A percentile compares a stretch with the other conserved stretches of the same genome.
These are phyloP conservation scores for Phoenicopterus ruber DNA, from an alignment of 2,113 vertebrate genomes.

Conservation along the genomic window DNA sequence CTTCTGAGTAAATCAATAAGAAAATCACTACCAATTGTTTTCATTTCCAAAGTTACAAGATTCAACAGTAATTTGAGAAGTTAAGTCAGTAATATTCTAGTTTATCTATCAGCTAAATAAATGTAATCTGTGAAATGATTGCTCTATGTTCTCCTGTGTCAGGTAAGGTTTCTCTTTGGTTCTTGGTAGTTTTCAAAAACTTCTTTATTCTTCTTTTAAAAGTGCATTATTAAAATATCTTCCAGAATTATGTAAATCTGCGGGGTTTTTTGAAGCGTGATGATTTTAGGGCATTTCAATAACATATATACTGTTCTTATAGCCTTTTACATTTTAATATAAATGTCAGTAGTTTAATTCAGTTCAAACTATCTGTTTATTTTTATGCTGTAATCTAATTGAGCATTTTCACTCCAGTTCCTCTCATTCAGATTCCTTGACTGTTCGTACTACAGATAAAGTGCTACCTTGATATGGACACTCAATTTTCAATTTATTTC, in stretches of 20 bases:
- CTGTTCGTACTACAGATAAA: neutral
- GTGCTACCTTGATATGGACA: neutral
- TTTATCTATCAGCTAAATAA: constrained; percentile 8
- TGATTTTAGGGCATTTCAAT: neutral
- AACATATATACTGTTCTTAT: neutral
- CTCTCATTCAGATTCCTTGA: constrained; percentile 8
- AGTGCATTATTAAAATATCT: neutral
- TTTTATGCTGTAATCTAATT: neutral
- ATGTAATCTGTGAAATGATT: neutral
- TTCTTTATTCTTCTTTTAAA: neutral
- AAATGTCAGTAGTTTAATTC: constrained; percentile 7
- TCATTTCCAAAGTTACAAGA: neutral
- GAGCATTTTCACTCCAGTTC: neutral
- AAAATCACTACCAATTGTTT: constrained; percentile 12
- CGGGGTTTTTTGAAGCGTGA: neutral
- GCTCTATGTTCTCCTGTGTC: neutral
- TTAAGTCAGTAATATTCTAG: constrained; percentile 13
- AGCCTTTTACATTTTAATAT: neutral
- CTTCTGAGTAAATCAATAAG: constrained; percentile 13
- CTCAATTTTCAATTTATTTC: neutral
- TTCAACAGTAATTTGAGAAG: neutral
- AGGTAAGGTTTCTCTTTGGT: neutral
- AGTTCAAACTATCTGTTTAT: neutral
- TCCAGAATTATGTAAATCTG: neutral
- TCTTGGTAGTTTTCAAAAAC: constrained; percentile 17